Evolutionary conservation across 2,113 vertebrate genomes (phyloP).

Genomic region (Crotalus tigris): DNA sequence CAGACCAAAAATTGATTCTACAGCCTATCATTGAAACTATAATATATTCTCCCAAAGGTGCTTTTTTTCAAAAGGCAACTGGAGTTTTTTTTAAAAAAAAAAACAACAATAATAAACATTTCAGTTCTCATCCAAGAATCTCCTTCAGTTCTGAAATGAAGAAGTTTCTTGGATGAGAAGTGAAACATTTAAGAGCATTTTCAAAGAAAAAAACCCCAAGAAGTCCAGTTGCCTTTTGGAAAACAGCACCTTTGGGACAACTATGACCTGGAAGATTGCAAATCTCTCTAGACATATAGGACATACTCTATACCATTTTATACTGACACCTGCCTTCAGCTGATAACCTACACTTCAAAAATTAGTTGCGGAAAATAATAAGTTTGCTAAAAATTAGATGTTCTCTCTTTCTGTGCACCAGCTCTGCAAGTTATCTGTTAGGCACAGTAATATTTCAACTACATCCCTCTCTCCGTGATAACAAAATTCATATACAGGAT

Average conservation of each 20-base stretch:
- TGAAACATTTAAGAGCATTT: no score
- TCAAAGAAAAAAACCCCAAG: not conserved
- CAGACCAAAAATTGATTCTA: not conserved
- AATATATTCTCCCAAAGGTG: not conserved
- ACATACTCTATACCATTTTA: not conserved
- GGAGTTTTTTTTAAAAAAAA: not conserved
- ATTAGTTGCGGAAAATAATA: not conserved
- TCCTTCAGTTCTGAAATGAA: not conserved
- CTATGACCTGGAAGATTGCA: not conserved
- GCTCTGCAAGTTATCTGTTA: not conserved
- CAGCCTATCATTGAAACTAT: not conserved
- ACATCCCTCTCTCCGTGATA: not conserved
- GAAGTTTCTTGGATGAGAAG: not conserved
- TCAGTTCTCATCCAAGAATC: not conserved
- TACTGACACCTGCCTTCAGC: not conserved
- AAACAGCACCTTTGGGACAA: not conserved
- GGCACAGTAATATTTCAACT: not conserved
- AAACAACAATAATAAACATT: not conserved
- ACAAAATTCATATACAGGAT: not conserved
- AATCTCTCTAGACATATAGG: not conserved
- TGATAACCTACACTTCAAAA: not conserved
- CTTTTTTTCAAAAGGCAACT: not conserved
- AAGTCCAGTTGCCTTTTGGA: not conserved
- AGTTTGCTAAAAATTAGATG: not conserved
- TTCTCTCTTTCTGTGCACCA: not conserved